Evolutionary conservation across 2,888 invertebrate genomes (phyloP).

Genomic region (Eupithecia dodoneata): DNA sequence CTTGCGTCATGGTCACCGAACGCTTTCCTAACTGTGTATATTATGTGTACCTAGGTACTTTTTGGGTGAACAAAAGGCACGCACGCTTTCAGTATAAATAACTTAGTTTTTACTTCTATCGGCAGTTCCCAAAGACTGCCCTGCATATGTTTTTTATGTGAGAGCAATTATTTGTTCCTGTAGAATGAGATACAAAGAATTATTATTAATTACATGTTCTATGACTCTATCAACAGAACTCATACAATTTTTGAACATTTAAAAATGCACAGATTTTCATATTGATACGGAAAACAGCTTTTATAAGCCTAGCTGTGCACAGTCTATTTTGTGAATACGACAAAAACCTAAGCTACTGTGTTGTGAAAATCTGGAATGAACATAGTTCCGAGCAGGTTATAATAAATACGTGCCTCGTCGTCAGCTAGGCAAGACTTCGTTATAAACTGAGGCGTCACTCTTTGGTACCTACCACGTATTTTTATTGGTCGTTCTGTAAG

Average conservation of each 20-base stretch:
- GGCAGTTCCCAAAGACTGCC: too few species aligned
- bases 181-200: neutral
- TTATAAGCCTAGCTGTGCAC: neutral
- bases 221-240: neutral
- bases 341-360: neutral
- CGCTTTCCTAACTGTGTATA: too few species aligned
- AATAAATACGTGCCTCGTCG: neutral
- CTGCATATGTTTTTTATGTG: too few species aligned
- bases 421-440: neutral
- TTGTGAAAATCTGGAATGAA: neutral
- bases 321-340: neutral
- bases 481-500: slow-evolving; percentile 31
- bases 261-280: neutral
- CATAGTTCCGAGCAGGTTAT: neutral
- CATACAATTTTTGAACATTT: neutral
- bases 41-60: too few species aligned
- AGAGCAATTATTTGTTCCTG: neutral
- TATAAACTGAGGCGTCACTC: slow-evolving; percentile 17
- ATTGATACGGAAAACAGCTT: neutral
- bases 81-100: too few species aligned
- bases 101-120: too few species aligned
- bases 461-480: slow-evolving; percentile 22
- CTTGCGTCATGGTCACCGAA: too few species aligned
- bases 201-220: neutral
- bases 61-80: too few species aligned